A percentile compares a stretch with the other conserved stretches of the same genome.
These are phyloP conservation scores for Champsocephalus esox DNA, from an alignment of 2,797 vertebrate genomes.

Conservation along the genomic window DNA sequence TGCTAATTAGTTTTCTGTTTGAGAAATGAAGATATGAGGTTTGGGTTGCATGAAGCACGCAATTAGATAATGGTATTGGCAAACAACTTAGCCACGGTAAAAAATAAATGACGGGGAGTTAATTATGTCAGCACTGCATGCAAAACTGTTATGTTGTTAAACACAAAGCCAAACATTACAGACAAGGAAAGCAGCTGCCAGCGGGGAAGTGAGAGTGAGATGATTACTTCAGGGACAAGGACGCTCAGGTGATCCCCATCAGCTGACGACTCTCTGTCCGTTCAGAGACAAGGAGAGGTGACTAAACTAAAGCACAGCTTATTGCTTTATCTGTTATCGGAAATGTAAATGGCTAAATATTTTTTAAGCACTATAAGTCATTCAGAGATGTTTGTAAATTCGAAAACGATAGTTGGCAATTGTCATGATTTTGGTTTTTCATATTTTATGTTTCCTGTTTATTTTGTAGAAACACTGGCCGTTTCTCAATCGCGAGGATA, in stretches of 20 bases:
- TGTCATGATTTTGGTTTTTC: too few species aligned
- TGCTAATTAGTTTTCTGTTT: not conserved
- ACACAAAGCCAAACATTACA: not conserved
- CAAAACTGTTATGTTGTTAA: not conserved
- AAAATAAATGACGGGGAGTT: not conserved
- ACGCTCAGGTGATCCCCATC: constrained; percentile 1
- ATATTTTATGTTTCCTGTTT: too few species aligned
- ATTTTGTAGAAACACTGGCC: too few species aligned
- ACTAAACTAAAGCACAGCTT: not conserved
- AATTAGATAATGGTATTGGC: not conserved
- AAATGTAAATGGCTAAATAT: not conserved
- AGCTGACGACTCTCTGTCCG: not conserved
- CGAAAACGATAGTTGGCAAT: too few species aligned
- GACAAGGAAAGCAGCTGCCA: not conserved
- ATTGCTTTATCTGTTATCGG: not conserved
- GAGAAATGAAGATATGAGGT: not conserved
- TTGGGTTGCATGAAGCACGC: not conserved
- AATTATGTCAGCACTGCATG: not conserved
- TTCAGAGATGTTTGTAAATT: not conserved
- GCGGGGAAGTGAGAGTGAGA: not conserved
- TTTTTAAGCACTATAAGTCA: not conserved
- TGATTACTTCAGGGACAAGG: constrained; percentile 8
- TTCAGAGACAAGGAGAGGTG: not conserved
- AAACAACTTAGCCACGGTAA: not conserved
- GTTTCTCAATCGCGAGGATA: too few species aligned